These are phyloP conservation scores for Cryptocephalus primarius DNA, from an alignment of 2,888 invertebrate genomes.

Conservation along the genomic window DNA sequence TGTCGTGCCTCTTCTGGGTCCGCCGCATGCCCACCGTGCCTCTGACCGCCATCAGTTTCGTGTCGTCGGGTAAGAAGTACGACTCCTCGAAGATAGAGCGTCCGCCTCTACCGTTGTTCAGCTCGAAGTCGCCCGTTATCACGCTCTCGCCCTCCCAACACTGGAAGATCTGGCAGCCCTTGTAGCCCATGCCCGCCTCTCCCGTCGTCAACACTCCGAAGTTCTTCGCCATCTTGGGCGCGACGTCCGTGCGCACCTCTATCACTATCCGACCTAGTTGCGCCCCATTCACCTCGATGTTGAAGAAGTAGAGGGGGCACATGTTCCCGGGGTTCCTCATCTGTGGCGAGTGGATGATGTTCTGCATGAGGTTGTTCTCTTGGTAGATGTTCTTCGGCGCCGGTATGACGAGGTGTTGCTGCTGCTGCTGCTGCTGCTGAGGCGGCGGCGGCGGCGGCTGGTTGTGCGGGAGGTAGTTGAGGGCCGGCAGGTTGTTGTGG, in stretches of 20 bases:
- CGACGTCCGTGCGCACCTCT: slow-evolving; percentile 65
- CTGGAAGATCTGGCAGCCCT: slow-evolving; percentile 70
- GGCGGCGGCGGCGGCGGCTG: slow-evolving; percentile 7
- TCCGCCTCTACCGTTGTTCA: slow-evolving; percentile 72
- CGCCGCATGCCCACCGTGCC: slow-evolving; percentile 75
- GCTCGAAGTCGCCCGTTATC: slow-evolving; percentile 70
- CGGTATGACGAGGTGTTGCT: slow-evolving; percentile 25
- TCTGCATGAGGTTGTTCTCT: slow-evolving; percentile 34
- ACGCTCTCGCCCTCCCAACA: slow-evolving; percentile 76
- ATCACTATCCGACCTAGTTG: slow-evolving; percentile 63
- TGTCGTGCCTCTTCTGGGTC: slow-evolving; percentile 69
- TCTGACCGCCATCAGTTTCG: slow-evolving; percentile 60
- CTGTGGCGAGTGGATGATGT: slow-evolving; percentile 42
- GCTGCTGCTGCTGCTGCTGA: slow-evolving; percentile 1
- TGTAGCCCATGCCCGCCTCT: slow-evolving; percentile 65
- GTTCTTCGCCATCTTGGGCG: slow-evolving; percentile 73
- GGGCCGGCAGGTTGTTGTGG: slow-evolving; percentile 32
- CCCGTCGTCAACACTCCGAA: slow-evolving; percentile 62
- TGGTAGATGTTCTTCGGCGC: slow-evolving; percentile 33
- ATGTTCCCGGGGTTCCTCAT: slow-evolving; percentile 47
- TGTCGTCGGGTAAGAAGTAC: slow-evolving; percentile 72
- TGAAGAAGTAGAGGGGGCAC: slow-evolving; percentile 65
- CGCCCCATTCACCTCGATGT: slow-evolving; percentile 61
- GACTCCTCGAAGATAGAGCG: slow-evolving; percentile 65
- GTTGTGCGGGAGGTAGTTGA: slow-evolving; percentile 27